These are phyloP conservation scores for Protobothrops flavoviridis DNA, from an alignment of 2,113 vertebrate species.

Conservation along the genomic window DNA sequence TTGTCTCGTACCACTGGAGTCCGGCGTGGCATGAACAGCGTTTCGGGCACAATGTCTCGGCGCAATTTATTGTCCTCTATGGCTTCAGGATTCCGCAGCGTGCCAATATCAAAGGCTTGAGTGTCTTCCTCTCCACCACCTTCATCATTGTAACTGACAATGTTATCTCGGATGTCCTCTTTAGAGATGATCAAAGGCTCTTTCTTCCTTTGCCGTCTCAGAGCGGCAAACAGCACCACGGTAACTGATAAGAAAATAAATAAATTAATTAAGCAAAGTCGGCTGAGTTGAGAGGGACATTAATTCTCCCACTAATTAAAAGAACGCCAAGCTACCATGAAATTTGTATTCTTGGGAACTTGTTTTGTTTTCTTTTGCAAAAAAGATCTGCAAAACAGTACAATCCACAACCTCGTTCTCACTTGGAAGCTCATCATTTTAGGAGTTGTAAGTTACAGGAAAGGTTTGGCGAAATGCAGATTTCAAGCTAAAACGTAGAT, in stretches of 20 bases:
- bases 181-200: constrained; percentile 98
- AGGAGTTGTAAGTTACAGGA: constrained; percentile 6
- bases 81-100: constrained; percentile 91
- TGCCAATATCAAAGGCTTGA: constrained; percentile 94
- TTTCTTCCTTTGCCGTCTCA: constrained; percentile 89
- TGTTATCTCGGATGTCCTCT: constrained; percentile 95
- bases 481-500: constrained; percentile 15
- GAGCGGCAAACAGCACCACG: constrained; percentile 89
- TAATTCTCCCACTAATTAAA: constrained; percentile 55
- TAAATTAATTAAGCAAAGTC: constrained; percentile 43
- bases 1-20: constrained; percentile 77
- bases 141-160: constrained; percentile 97
- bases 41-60: constrained; percentile 89
- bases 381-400: constrained; percentile 40
- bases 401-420: not conserved
- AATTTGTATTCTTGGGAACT: rapidly evolving
- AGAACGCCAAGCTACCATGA: constrained; percentile 10
- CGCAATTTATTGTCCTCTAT: constrained; percentile 89
- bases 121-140: constrained; percentile 97
- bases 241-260: constrained; percentile 78
- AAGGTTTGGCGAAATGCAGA: constrained; percentile 30
- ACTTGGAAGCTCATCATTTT: constrained; percentile 8
- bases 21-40: constrained; percentile 81
- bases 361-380: constrained; percentile 11
- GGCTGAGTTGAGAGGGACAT: constrained; percentile 39